Evolutionary conservation across 2,797 vertebrate genomes (phyloP).

Genomic region (Echiichthys vipera): DNA sequence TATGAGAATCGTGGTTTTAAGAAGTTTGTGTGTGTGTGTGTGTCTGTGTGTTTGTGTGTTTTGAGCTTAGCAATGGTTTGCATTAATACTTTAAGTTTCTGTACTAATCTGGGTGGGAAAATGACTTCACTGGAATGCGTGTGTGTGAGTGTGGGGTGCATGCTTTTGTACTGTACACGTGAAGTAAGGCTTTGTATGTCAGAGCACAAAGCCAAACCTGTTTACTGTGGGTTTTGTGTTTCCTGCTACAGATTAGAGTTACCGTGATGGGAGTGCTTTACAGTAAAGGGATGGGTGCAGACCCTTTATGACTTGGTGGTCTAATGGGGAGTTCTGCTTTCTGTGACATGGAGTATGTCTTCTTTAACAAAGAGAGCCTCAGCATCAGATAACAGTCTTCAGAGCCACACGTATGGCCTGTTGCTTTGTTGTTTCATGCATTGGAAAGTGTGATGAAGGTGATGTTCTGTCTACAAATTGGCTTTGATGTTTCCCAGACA

Average conservation of each 20-base stretch:
- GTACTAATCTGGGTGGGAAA: slow-evolving; percentile 59
- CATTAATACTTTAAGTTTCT: slow-evolving; percentile 43
- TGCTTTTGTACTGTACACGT: background rate
- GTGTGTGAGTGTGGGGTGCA: background rate
- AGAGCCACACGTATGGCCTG: background rate
- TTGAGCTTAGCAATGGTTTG: slow-evolving; percentile 18
- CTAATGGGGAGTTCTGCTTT: slow-evolving; percentile 11
- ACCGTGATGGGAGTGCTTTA: slow-evolving; percentile 10
- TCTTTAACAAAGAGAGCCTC: background rate
- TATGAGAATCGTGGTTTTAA: slow-evolving; percentile 21
- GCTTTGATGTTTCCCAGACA: slow-evolving; percentile 6
- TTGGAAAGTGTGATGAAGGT: background rate
- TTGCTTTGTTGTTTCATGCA: background rate
- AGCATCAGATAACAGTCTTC: slow-evolving; percentile 12
- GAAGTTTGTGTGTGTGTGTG: slow-evolving; percentile 19
- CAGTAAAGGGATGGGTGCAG: slow-evolving; percentile 7
- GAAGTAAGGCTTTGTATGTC: slow-evolving; percentile 1
- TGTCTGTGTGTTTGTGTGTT: slow-evolving; percentile 27
- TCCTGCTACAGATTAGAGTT: background rate
- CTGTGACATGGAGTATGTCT: slow-evolving; percentile 5
- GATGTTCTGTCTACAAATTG: background rate
- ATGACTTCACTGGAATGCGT: slow-evolving; percentile 27
- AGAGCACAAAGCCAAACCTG: slow-evolving; percentile 31
- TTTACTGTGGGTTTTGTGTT: slow-evolving; percentile 27
- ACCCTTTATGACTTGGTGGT: slow-evolving; percentile 25